Percentiles rank a stretch among this genome's conserved stretches.
These are phyloP conservation scores for Desmophyllum pertusum DNA, from an alignment of 92 coral and sea anemone species.

Conservation along the genomic window DNA sequence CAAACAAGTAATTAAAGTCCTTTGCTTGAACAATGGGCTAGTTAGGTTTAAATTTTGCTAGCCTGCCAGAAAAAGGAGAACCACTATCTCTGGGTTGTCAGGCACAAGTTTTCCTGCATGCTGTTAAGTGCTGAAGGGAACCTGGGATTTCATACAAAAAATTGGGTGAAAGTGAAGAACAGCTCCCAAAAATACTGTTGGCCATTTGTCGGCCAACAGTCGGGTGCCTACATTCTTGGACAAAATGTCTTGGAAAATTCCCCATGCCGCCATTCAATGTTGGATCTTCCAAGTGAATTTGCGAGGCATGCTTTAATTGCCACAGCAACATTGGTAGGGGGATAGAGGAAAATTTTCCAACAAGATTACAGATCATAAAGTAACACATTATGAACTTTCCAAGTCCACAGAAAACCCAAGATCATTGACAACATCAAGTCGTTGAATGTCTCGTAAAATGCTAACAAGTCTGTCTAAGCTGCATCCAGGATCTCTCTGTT, in stretches of 20 bases:
- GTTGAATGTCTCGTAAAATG: slow-evolving; percentile 62
- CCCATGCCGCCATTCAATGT: too few species aligned
- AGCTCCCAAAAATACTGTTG: too few species aligned
- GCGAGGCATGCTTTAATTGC: too few species aligned
- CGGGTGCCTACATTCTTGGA: too few species aligned
- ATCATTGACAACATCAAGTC: slow-evolving; percentile 74
- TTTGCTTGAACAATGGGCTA: neutral
- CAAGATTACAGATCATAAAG: neutral
- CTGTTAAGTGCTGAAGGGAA: too few species aligned
- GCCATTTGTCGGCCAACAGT: too few species aligned
- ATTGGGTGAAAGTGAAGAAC: too few species aligned
- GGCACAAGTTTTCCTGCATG: too few species aligned
- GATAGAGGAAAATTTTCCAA: too few species aligned
- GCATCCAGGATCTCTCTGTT: slow-evolving; percentile 75
- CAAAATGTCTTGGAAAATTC: too few species aligned
- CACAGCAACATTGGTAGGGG: too few species aligned
- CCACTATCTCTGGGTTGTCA: neutral
- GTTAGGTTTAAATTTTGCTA: neutral
- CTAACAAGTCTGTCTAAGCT: slow-evolving; percentile 55
- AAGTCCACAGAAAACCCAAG: slow-evolving; percentile 51
- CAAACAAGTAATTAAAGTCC: neutral
- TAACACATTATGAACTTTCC: neutral
- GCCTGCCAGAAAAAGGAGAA: neutral
- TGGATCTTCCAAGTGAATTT: too few species aligned
- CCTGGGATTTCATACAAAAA: neutral